Base-by-base conservation (phyloP, 2,888 invertebrate species). In the Sepiola atlantica region DNA sequence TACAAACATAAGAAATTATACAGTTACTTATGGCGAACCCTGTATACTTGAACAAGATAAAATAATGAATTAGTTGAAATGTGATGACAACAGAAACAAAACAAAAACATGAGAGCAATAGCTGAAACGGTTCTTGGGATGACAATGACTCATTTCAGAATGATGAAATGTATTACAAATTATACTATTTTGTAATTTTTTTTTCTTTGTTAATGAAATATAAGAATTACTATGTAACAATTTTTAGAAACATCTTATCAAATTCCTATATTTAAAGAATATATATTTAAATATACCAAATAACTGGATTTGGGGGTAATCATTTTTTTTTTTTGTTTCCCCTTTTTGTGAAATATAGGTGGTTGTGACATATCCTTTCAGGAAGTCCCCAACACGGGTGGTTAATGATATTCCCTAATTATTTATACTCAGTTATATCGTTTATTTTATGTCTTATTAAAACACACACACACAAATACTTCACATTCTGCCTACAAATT, bases 381-480 rank as follows among this genome's bases (percentile, higher is more conserved):
- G 77, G 77, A 77, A 77, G 77, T 77, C 77, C 77, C 77, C 77
- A 77, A 77, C 77, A 77, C 77, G 77, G 77, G 77, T 77, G n/a
- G 77, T 77, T 77, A 77, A 77, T 77, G 77, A 77, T 77, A 77
- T 77, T 77, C 77, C 77, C 77, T 77, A 77, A 77, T n/a, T 77
- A 77, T 77, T 77, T 77, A 77, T 77, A n/a, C 28, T n/a, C n/a
- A 77, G 77, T 77, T n/a, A 77, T 1, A 77, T n/a, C n/a, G 28
- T 77, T 77, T n/a, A 77, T 55, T n/a, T 77, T n/a, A 1, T 77
- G 14, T 77, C n/a, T 77, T n/a, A 77, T 77, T 77, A 77, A 12
- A n/a, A 28, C n/a, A 77, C 28, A 77, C 10, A 77, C n/a, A 77
- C 28, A 28, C 28, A n/a, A n/a, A n/a, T 77, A 77, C n/a, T 77